phyloP scores from a whole-genome alignment of 2,888 invertebrate genomes.

The Dryocosmus kuriphilus region DNA sequence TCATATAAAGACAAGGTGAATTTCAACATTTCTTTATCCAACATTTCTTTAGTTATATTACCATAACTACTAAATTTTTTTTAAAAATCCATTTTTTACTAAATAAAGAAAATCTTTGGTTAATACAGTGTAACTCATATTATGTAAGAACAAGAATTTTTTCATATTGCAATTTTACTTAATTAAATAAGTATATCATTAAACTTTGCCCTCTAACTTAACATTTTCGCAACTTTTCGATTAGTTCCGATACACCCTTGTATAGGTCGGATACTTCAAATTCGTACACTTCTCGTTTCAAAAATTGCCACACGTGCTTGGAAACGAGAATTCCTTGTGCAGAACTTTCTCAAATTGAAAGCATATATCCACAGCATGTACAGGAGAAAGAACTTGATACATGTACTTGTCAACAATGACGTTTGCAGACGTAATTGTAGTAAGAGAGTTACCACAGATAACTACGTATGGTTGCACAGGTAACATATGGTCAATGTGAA shows the following conservation, averaged over 20 bases:
- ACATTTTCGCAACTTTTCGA: slow-evolving; percentile 41
- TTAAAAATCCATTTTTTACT: too few species aligned
- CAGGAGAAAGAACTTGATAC: slow-evolving; percentile 46
- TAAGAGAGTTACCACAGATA: slow-evolving; percentile 43
- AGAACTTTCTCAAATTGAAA: slow-evolving; percentile 50
- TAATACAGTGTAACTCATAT: neutral
- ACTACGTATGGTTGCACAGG: slow-evolving; percentile 41
- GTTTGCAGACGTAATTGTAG: slow-evolving; percentile 41
- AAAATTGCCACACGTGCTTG: slow-evolving; percentile 52
- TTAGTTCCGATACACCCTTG: neutral
- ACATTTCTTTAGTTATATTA: slow-evolving; percentile 40
- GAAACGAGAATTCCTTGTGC: slow-evolving; percentile 43
- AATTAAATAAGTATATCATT: neutral
- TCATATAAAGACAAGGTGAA: slow-evolving; percentile 46
- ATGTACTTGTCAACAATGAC: slow-evolving; percentile 42
- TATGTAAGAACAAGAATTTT: neutral
- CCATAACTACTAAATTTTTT: too few species aligned
- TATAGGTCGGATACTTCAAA: slow-evolving; percentile 17
- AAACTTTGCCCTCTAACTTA: neutral
- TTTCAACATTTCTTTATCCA: slow-evolving; percentile 31
- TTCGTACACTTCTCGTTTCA: slow-evolving; percentile 43
- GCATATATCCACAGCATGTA: slow-evolving; percentile 49
- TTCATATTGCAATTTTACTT: neutral
- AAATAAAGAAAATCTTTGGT: too few species aligned
- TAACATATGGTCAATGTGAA: slow-evolving; percentile 41